Percentiles rank a stretch among this genome's conserved stretches.
Evolutionary conservation across 2,113 vertebrate genomes (phyloP).

Genomic region (Apistogramma diplotaenia): DNA sequence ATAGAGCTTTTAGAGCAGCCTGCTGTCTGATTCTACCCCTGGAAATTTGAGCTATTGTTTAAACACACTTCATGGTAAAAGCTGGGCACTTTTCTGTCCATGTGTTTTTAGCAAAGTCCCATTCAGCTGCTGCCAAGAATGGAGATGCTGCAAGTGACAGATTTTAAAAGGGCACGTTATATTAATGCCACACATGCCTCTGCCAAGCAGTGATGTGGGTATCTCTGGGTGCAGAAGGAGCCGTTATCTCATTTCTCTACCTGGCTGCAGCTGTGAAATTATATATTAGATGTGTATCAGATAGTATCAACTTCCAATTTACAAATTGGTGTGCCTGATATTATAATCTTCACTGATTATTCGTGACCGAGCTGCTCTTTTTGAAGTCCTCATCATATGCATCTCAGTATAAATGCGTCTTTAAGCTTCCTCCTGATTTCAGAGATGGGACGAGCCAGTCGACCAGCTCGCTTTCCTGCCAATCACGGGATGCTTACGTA

Average conservation of each 20-base stretch:
- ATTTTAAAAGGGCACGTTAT: background rate
- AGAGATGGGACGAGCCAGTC: constrained; percentile 25
- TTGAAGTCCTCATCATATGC: constrained; percentile 49
- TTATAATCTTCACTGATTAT: constrained; percentile 34
- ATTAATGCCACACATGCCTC: background rate
- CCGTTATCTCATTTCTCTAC: background rate
- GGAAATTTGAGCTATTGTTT: constrained; percentile 33
- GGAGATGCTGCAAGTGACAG: background rate
- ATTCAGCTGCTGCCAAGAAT: background rate
- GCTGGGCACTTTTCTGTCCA: background rate
- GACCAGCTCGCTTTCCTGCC: constrained; percentile 12
- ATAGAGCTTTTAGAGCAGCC: constrained; percentile 28
- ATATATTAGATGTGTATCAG: background rate
- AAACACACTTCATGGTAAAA: constrained; percentile 14
- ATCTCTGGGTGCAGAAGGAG: background rate
- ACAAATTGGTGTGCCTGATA: constrained; percentile 46
- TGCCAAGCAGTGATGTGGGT: background rate
- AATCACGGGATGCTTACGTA: constrained; percentile 35
- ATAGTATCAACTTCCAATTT: constrained; percentile 1
- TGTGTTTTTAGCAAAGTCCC: background rate
- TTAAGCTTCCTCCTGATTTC: constrained; percentile 47
- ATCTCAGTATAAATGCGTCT: constrained; percentile 23
- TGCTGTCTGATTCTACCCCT: constrained; percentile 32
- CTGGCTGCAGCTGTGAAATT: background rate
- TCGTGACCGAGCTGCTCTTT: constrained; percentile 3